Percentiles rank a stretch among this genome's conserved stretches.
These are phyloP conservation scores for Siderastrea siderea DNA, from an alignment of 92 coral and sea anemone species.

Conservation along the genomic window DNA sequence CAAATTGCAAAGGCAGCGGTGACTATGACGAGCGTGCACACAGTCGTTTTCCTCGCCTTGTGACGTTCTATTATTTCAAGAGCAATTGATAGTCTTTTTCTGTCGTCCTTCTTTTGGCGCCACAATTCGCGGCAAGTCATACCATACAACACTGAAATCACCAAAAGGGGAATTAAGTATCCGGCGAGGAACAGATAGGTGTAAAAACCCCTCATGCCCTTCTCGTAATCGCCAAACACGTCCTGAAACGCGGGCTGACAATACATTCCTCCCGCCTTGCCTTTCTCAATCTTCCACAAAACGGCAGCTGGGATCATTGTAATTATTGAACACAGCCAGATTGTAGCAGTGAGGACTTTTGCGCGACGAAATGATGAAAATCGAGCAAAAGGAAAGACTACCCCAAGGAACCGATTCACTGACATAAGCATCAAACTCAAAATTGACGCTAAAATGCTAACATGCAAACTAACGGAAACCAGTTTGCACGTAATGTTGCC, in stretches of 20 bases:
- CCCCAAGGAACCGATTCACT: conserved; percentile 41
- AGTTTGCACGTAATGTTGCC: conserved; percentile 33
- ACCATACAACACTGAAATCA: conserved; percentile 61
- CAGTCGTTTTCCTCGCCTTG: conserved; percentile 68
- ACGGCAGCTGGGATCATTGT: conserved; percentile 10
- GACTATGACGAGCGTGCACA: conserved; percentile 68
- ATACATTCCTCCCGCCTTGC: background rate
- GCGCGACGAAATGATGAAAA: conserved; percentile 18
- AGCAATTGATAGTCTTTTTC: conserved; percentile 3
- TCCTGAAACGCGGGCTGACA: background rate
- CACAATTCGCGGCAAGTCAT: conserved; percentile 70
- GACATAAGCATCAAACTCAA: conserved; percentile 14
- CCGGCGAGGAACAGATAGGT: conserved; percentile 46
- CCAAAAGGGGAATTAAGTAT: conserved; percentile 68
- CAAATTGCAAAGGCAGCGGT: conserved; percentile 81
- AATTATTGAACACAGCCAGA: conserved; percentile 34
- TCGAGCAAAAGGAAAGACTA: conserved; percentile 17
- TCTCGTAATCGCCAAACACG: background rate
- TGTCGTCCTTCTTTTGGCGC: conserved; percentile 57
- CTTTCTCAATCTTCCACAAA: background rate
- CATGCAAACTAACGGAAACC: background rate
- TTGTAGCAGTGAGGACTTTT: background rate
- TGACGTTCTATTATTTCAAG: conserved; percentile 23
- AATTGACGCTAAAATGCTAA: conserved; percentile 40
- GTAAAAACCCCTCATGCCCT: background rate